phyloP scores from a whole-genome alignment of 2,888 invertebrate species.

The Bursaphelenchus okinawaensis region DNA sequence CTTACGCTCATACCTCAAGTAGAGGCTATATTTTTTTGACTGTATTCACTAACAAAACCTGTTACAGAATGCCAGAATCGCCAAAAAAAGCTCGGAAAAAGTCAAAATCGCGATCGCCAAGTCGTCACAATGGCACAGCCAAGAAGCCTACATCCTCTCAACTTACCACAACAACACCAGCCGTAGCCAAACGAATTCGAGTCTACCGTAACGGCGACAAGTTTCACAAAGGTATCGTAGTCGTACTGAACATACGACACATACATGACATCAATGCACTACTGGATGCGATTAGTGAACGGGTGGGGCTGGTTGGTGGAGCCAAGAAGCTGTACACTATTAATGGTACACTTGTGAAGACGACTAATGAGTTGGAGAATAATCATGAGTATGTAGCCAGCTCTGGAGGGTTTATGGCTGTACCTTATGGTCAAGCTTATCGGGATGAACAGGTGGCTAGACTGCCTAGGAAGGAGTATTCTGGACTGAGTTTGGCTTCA shows the following conservation, averaged over 20 bases:
- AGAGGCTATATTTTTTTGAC: too few relatives aligned
- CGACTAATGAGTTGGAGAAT: slow-evolving; percentile 23
- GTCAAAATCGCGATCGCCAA: background rate
- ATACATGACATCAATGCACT: slow-evolving; percentile 32
- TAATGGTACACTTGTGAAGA: slow-evolving; percentile 27
- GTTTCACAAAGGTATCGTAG: slow-evolving; percentile 31
- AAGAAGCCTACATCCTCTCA: background rate
- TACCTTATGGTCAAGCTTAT: slow-evolving; percentile 25
- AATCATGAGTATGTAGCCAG: slow-evolving; percentile 29
- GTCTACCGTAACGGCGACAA: slow-evolving; percentile 32
- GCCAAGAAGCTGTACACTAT: slow-evolving; percentile 36
- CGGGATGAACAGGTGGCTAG: slow-evolving; percentile 1
- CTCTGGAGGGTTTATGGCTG: slow-evolving; percentile 30
- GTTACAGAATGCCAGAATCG: background rate
- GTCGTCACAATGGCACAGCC: background rate
- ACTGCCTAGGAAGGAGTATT: background rate
- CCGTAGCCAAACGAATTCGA: slow-evolving; percentile 22
- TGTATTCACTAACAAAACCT: too few relatives aligned
- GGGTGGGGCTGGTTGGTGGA: slow-evolving; percentile 35
- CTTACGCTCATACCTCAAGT: too few relatives aligned
- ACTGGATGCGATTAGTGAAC: slow-evolving; percentile 32
- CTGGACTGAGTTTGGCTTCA: background rate
- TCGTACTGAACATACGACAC: slow-evolving; percentile 26
- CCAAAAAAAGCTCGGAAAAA: background rate
- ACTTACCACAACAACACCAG: slow-evolving; percentile 20